Conservation (phyloP, 2,888 invertebrate genomes). For the Synergus laeviventris region DNA sequence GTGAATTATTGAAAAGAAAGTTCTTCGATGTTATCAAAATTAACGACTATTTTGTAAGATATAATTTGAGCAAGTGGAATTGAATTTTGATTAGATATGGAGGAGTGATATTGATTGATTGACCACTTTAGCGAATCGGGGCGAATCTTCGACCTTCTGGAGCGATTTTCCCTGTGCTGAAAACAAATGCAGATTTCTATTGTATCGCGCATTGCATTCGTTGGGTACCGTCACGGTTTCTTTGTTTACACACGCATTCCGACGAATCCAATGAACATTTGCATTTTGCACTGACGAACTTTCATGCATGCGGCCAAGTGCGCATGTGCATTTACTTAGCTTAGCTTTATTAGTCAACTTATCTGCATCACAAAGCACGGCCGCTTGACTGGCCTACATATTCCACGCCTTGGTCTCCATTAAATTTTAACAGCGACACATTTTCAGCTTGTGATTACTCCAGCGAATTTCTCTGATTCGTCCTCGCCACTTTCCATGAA, state of each 20-base stretch:
- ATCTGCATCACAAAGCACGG: conserved; percentile 63
- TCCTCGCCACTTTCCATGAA: conserved; percentile 21
- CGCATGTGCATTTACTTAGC: conserved; percentile 38
- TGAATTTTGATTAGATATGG: neutral
- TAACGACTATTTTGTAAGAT: too few species aligned
- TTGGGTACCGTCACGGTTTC: conserved; percentile 31
- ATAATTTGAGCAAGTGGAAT: too few species aligned
- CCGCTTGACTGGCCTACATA: conserved; percentile 64
- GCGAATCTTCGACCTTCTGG: conserved; percentile 16
- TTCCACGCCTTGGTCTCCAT: conserved; percentile 56
- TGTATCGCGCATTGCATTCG: conserved; percentile 12
- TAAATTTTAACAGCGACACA: conserved; percentile 46
- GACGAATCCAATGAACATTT: conserved; percentile 32
- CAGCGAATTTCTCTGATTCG: neutral
- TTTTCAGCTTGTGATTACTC: conserved; percentile 8
- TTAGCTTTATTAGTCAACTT: conserved; percentile 34
- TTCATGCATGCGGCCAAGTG: conserved; percentile 24
- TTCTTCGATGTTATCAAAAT: too few species aligned
- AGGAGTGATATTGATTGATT: neutral
- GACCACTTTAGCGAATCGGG: neutral
- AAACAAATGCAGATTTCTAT: conserved; percentile 32
- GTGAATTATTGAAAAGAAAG: too few species aligned
- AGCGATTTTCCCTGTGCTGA: conserved; percentile 20
- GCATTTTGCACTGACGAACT: conserved; percentile 23
- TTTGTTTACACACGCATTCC: conserved; percentile 40